These are phyloP conservation scores for Leucania comma DNA, from an alignment of 2,888 invertebrate species.

Conservation along the genomic window DNA sequence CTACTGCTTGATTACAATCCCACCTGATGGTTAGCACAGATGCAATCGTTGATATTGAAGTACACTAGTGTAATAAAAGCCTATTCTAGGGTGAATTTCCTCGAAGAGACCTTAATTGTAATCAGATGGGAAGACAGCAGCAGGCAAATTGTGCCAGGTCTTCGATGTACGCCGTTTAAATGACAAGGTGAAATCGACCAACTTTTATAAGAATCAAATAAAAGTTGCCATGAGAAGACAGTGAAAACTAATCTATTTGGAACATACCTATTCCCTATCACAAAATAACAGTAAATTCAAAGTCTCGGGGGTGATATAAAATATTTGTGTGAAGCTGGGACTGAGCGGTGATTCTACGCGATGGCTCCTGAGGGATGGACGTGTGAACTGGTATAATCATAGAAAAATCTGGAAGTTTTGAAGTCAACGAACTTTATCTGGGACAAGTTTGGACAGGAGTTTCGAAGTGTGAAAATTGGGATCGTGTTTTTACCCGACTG, in stretches of 20 bases:
- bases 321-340: conserved; percentile 52
- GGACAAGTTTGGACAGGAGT: not conserved
- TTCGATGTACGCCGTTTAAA: too few relatives aligned
- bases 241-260: not conserved
- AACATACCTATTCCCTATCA: conserved; percentile 5
- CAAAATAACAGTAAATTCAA: conserved; percentile 10
- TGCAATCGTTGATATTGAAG: too few relatives aligned
- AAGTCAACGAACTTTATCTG: not conserved
- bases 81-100: too few relatives aligned
- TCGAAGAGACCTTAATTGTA: too few relatives aligned
- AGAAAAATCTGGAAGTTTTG: conserved; percentile 39
- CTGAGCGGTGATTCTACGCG: conserved; percentile 34
- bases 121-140: too few relatives aligned
- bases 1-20: too few relatives aligned
- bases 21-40: too few relatives aligned
- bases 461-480: not conserved
- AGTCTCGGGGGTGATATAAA: conserved; percentile 45
- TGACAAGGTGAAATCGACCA: not conserved
- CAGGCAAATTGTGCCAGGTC: too few relatives aligned
- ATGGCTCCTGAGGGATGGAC: conserved; percentile 37
- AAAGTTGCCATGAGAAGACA: not conserved
- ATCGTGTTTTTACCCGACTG: too few relatives aligned
- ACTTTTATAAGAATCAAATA: not conserved
- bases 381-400: conserved; percentile 23
- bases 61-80: too few relatives aligned